A percentile compares a stretch with the other conserved stretches of the same genome.
These are phyloP conservation scores for Motacilla tschutschensis DNA, from an alignment of 2,113 vertebrate species.

Conservation along the genomic window DNA sequence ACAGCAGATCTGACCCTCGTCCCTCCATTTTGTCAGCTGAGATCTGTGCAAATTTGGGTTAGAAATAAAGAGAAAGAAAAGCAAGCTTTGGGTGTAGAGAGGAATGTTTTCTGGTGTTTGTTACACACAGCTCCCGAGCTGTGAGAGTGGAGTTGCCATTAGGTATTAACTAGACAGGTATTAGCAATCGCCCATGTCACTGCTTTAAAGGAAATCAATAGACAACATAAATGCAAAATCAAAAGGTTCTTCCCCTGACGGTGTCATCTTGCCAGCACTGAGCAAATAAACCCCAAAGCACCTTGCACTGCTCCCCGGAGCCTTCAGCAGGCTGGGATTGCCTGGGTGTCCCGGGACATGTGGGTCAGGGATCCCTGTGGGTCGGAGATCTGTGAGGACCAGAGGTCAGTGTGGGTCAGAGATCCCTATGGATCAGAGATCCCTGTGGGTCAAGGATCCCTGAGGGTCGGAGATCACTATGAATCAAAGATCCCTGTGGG, in stretches of 20 bases:
- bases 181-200: slow-evolving; percentile 6
- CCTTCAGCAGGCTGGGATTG: neutral
- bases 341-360: rapidly evolving
- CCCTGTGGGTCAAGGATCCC: rapidly evolving
- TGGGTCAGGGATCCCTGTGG: rapidly evolving
- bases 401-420: neutral
- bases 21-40: neutral
- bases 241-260: slow-evolving; percentile 47
- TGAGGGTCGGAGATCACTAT: rapidly evolving
- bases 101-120: neutral
- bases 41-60: neutral
- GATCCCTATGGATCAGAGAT: rapidly evolving
- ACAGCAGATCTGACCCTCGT: neutral
- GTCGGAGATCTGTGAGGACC: too few relatives aligned
- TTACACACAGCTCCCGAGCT: neutral
- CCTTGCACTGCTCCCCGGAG: neutral
- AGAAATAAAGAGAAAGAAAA: neutral
- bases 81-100: neutral
- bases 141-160: neutral
- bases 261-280: neutral
- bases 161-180: slow-evolving; percentile 12
- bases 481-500: neutral
- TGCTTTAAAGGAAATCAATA: slow-evolving; percentile 48
- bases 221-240: slow-evolving; percentile 46
- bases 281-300: neutral